Evolutionary conservation across 92 coral and sea anemone genomes (phyloP), one percentile per base, ranked within the genome.

Genomic region (Diadumene lineata): DNA sequence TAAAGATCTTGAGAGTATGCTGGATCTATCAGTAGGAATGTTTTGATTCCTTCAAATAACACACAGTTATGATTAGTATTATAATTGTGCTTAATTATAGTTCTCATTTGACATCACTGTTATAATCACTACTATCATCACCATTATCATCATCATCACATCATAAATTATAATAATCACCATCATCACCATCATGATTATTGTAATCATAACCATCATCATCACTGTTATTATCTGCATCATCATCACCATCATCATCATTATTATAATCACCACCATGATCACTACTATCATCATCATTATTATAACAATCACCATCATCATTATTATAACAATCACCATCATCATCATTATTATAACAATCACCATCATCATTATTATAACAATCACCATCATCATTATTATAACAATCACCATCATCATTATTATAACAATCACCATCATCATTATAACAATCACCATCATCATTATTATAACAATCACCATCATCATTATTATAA

Each of bases 1-100:
- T 89, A 86, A 0, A 94, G 81, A 11, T 90, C 77, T 24, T 92
- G 84, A 44, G 83, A 79, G 70, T 88, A 84, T 0, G 85, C 81
- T 56, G 89, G 85, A 34, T 92, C 88, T 17, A 92, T 68, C 19
- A 96, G 64, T 29, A 81, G 72, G 21, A 96, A 67, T 18, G 83
- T 88, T 74, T 96, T 96, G 43, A 87, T 53, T 15, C 58, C 58
- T 53, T 2, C 3, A 4, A n/a, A n/a, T n/a, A n/a, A n/a, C n/a
- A n/a, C n/a, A n/a, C n/a, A n/a, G n/a, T n/a, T n/a, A n/a, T n/a
- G n/a, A n/a, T n/a, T n/a, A n/a, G n/a, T n/a, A n/a, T n/a, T n/a
- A n/a, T n/a, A n/a, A n/a, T n/a, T n/a, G n/a, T n/a, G n/a, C n/a
- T n/a, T n/a, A n/a, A n/a, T n/a, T n/a, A n/a, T n/a, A n/a, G n/a